Conservation (phyloP, 2,797 vertebrate species). For the Lacerta agilis region DNA sequence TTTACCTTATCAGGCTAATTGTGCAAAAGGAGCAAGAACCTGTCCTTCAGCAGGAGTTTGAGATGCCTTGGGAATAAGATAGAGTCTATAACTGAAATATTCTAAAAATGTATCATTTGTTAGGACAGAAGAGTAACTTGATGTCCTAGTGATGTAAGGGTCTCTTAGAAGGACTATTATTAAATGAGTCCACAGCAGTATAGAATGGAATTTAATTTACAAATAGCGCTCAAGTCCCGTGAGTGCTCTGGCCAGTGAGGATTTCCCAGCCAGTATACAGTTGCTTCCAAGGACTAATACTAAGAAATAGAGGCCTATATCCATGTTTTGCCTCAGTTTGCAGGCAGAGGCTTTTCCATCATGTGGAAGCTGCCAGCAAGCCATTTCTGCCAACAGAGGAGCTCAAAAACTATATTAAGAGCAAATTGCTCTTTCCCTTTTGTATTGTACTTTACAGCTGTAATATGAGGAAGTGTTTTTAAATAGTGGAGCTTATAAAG, state of each 20-base stretch:
- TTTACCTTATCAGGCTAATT: not conserved
- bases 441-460: constrained; percentile 52
- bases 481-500: constrained; percentile 47
- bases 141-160: not conserved
- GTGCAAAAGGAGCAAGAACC: not conserved
- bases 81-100: not conserved
- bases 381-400: constrained; percentile 55
- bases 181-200: constrained; percentile 25
- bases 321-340: constrained; percentile 45
- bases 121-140: rapidly evolving
- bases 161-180: constrained; percentile 20
- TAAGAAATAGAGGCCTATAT: constrained; percentile 40
- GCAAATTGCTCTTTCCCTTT: constrained; percentile 48
- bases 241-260: constrained; percentile 30
- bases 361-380: constrained; percentile 51
- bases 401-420: constrained; percentile 33
- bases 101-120: constrained; percentile 17
- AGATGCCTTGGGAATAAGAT: not conserved
- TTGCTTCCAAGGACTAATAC: constrained; percentile 42
- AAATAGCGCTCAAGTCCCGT: constrained; percentile 43
- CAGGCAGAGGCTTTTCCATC: constrained; percentile 50
- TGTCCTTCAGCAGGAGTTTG: not conserved
- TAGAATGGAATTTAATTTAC: constrained; percentile 43
- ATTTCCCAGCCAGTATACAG: constrained; percentile 51
- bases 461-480: constrained; percentile 58